Evolutionary conservation across 2,888 invertebrate species (phyloP), one percentile per base, ranked within the genome.

Genomic region (Ormyrus nitidulus): DNA sequence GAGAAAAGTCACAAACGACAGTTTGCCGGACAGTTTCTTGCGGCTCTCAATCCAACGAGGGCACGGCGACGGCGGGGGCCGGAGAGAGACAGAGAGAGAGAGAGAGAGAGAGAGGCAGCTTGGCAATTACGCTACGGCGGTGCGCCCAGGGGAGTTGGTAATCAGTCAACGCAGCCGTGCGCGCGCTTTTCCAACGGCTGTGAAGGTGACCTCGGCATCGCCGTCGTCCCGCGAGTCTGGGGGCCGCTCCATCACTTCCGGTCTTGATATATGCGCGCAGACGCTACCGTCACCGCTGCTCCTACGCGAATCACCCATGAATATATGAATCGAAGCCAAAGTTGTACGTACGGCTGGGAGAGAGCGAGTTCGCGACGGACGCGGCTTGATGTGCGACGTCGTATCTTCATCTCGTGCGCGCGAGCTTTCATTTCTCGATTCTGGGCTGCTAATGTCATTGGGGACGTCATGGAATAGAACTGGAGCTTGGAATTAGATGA

Each of bases 161-260:
- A 90, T 90, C 90, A 89, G 87, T 90, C 89, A 90, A 19, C 19
- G 19, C 19, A 19, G 19, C 19, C 19, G 19, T 2, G 86, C 77
- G 82, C 85, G 85, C 84, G 85, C 85, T 86, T 86, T 86, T 84
- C 84, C 85, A 82, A 49, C 77, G 69, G 82, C 53, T 19, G 56
- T 46, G 69, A 84, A 86, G 87, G 88, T 88, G 88, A 88, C 87
- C 87, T 19, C 48, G 19, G 19, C 19, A 19, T 19, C 19, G 19
- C 19, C 19, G 19, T 19, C 58, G 61, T 1, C 34, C 19, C 0
- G 19, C 86, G 83, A 79, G 19, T 19, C 86, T 82, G 83, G 86
- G 86, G 87, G 86, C 84, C 87, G 87, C 86, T 90, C 89, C 89
- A 89, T 90, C 90, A 89, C 88, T 86, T 88, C 86, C 85, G 78